phyloP scores from a whole-genome alignment of 2,113 vertebrate genomes.

The Campylomormyrus numenius region DNA sequence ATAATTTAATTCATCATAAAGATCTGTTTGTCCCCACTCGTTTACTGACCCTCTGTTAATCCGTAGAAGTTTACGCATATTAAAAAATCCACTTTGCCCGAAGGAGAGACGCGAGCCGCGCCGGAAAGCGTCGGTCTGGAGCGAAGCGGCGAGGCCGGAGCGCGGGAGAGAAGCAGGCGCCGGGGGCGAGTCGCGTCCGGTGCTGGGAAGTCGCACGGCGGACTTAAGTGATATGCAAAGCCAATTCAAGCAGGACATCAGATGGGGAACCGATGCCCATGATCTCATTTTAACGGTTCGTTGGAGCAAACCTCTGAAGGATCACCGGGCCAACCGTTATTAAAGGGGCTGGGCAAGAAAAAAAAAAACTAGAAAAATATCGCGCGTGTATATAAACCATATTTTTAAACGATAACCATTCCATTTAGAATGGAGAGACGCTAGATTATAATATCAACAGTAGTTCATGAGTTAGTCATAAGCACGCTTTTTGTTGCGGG shows the following conservation, averaged over 20 bases:
- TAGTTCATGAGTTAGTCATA: not conserved
- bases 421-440: not conserved
- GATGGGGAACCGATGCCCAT: not conserved
- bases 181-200: not conserved
- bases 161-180: not conserved
- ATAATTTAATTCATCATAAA: not conserved
- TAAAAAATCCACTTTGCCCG: not conserved
- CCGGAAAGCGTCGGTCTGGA: not conserved
- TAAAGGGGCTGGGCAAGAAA: not conserved
- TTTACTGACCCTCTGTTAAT: not conserved
- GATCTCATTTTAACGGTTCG: constrained; percentile 4
- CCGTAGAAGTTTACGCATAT: not conserved
- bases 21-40: not conserved
- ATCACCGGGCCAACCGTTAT: not conserved
- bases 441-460: constrained; percentile 7
- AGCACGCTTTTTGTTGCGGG: not conserved
- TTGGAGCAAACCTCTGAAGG: not conserved
- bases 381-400: not conserved
- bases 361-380: not conserved
- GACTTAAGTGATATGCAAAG: not conserved
- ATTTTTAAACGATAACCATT: not conserved
- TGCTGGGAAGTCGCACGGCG: not conserved
- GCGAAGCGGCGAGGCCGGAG: not conserved
- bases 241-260: not conserved
- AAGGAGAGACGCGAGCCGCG: not conserved